phyloP scores from a whole-genome alignment of 2,888 invertebrate species.

The Teleogryllus oceanicus region DNA sequence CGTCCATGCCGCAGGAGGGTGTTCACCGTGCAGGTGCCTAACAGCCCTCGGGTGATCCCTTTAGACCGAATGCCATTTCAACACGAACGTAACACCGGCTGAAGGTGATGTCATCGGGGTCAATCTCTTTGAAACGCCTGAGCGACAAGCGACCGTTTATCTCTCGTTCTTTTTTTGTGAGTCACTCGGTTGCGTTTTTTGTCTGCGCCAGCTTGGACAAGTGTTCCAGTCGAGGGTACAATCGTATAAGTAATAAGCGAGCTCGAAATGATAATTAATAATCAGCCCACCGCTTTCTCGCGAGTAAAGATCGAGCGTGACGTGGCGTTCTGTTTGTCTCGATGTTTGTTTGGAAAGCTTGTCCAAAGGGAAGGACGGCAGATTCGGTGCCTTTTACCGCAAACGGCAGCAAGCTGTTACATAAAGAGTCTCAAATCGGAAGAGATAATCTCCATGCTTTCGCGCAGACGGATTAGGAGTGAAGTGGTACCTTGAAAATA shows the following conservation, averaged over 20 bases:
- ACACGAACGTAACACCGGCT: no score
- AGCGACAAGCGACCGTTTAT: background rate
- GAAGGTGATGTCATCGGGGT: background rate
- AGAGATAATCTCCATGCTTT: no score
- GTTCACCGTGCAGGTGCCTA: no score
- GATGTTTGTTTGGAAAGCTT: background rate
- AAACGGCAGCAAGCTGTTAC: no score
- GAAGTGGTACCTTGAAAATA: no score
- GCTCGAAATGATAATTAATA: background rate
- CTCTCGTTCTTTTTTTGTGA: background rate
- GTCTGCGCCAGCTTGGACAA: background rate
- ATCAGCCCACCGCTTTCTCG: background rate
- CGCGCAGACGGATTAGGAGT: no score
- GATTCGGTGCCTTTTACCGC: no score
- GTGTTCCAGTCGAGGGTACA: background rate
- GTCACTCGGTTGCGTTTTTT: background rate
- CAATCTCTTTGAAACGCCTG: background rate
- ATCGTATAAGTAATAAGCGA: background rate
- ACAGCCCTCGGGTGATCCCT: no score
- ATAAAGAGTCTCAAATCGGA: no score
- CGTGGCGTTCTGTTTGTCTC: background rate
- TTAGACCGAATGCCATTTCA: no score
- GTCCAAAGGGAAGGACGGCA: background rate
- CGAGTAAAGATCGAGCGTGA: background rate
- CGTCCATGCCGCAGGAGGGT: no score